A percentile compares a stretch with the other conserved stretches of the same genome.
Evolutionary conservation across 2,797 vertebrate genomes (phyloP).

Genomic region (Xiphophorus birchmanni): DNA sequence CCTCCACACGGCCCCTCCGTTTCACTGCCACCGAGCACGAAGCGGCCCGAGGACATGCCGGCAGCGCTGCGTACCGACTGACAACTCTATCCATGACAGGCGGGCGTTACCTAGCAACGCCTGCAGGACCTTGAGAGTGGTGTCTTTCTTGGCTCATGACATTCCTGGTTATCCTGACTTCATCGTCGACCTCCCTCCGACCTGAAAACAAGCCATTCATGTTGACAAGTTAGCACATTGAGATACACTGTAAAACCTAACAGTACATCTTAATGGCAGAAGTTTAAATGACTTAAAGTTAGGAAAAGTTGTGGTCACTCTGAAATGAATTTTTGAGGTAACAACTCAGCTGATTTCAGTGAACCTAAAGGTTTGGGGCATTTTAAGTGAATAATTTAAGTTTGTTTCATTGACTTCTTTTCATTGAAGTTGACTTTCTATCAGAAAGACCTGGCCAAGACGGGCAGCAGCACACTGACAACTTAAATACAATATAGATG

Average conservation of each 20-base stretch:
- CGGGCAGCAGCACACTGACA: no score
- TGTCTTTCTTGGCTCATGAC: conserved; percentile 60
- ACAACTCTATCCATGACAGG: conserved; percentile 33
- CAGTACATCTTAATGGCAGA: no score
- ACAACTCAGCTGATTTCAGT: no score
- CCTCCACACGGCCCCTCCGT: conserved; percentile 22
- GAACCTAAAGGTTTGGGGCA: no score
- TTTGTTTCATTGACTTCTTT: no score
- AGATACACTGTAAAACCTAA: neutral
- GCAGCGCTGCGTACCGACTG: conserved; percentile 52
- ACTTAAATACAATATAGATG: no score
- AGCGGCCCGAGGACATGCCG: conserved; percentile 39
- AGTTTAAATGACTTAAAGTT: no score
- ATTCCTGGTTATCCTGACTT: conserved; percentile 27
- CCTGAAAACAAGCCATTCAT: conserved; percentile 41
- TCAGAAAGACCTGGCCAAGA: no score
- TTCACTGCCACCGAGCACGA: conserved; percentile 42
- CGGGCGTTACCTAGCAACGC: conserved; percentile 57
- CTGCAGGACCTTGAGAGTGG: conserved; percentile 46
- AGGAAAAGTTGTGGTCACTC: no score
- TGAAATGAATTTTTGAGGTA: no score
- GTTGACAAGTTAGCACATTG: neutral
- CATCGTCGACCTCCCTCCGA: neutral
- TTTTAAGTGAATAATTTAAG: no score
- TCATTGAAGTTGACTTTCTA: no score